Evolutionary conservation across 1,140 invertebrate species (phyloP), one percentile per base, ranked within the genome.

Genomic region (Habropoda laboriosa): DNA sequence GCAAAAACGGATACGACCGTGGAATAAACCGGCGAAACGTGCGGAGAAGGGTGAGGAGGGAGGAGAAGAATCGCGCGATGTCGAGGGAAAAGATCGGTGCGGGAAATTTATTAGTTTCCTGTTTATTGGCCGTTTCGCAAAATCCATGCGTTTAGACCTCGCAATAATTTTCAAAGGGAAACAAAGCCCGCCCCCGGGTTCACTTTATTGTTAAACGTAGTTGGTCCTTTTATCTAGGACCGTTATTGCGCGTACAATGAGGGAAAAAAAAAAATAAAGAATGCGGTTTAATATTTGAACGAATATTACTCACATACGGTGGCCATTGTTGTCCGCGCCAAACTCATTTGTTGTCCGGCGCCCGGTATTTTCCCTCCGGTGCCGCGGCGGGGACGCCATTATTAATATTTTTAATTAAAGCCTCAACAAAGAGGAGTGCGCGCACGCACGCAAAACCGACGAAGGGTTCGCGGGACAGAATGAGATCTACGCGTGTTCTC

Each of bases 401-500:
- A 86, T 89, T 88, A 89, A 90, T 88, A 89, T 88, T 90, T 90
- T 90, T 90, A 88, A 90, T 90, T 87, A 90, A 90, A 90, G 79
- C 81, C 80, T 73, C 78, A 84, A 72, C 82, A 87, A 89, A 88
- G 83, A 82, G 74, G 32, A 74, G 58, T n/a, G n/a, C n/a, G 55
- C 51, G 45, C 60, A 82, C 64, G 70, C 79, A 75, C 61, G 73
- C 42, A 35, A n/a, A n/a, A 49, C 47, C 66, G 64, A 51, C n/a
- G 64, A 32, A 53, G 61, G 79, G 42, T 42, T n/a, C 24, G 49
- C 55, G 45, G 58, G 40, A 61, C 21, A 64, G 71, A 66, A 78
- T 71, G 38, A 83, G 85, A 81, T 83, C 82, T 82, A 82, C 73
- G 75, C 75, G 61, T 71, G 64, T 79, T 77, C 47, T 78, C 80